These are phyloP conservation scores for Liposcelis brunnea DNA, from an alignment of 2,888 invertebrate genomes.

Conservation along the genomic window DNA sequence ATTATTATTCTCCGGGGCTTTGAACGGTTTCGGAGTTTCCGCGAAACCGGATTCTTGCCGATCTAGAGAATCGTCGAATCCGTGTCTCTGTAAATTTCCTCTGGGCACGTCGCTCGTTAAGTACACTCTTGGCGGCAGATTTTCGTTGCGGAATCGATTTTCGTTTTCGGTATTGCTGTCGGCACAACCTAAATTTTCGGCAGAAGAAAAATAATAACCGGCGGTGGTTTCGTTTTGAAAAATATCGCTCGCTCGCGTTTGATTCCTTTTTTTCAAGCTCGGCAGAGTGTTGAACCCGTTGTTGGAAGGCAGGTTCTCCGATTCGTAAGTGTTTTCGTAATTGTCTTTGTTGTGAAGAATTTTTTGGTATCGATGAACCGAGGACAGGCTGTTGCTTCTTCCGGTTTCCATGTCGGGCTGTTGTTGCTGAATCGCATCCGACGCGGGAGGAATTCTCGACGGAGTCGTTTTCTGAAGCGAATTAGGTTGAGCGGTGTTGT, in stretches of 20 bases:
- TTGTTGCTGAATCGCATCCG: conserved; percentile 14
- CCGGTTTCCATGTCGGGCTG: conserved; percentile 17
- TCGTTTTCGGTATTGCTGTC: conserved; percentile 36
- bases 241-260: not conserved
- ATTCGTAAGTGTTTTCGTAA: conserved; percentile 35
- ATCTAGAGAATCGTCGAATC: too few species aligned
- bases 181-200: conserved; percentile 20
- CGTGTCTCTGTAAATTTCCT: too few species aligned
- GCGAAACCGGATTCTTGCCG: too few species aligned
- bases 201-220: not conserved
- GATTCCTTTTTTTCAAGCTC: conserved; percentile 1
- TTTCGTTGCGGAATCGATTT: conserved; percentile 26
- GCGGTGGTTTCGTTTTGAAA: not conserved
- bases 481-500: conserved; percentile 24
- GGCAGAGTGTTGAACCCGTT: conserved; percentile 2
- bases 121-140: conserved; percentile 2
- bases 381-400: conserved; percentile 7
- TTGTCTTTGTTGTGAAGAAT: conserved; percentile 28
- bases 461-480: conserved; percentile 18
- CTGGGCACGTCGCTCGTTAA: not conserved
- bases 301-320: conserved; percentile 18
- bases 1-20: too few species aligned
- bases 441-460: not conserved
- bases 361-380: conserved; percentile 19
- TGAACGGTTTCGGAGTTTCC: too few species aligned